Percentiles rank a stretch among this genome's conserved stretches.
phyloP scores from a whole-genome alignment of 2,797 vertebrate species.

The Phrynocephalus vlangalii region DNA sequence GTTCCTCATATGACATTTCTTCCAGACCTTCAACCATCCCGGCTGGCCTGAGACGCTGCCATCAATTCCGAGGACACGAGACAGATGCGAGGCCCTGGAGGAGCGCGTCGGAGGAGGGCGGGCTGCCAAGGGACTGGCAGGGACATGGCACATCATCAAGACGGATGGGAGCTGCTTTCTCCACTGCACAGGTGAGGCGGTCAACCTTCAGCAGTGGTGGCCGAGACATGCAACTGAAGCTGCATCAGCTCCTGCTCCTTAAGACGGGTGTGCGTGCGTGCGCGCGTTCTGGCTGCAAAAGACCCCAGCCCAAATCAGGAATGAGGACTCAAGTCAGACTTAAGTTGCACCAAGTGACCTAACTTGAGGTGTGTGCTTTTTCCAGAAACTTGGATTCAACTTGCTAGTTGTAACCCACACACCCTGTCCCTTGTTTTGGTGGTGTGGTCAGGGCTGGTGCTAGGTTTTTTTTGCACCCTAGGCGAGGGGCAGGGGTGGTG shows the following conservation, averaged over 20 bases:
- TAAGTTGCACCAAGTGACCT: too few species aligned
- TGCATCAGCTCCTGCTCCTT: not conserved
- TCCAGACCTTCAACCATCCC: not conserved
- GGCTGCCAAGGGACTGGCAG: slow-evolving; percentile 63
- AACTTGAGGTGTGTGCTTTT: too few species aligned
- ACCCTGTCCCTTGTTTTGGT: too few species aligned
- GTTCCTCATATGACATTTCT: too few species aligned
- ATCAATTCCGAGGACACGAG: slow-evolving; percentile 45
- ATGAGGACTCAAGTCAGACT: too few species aligned
- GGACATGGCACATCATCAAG: slow-evolving; percentile 51
- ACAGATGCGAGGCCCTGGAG: slow-evolving; percentile 32
- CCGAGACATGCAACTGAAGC: fast-evolving
- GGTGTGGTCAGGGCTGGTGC: too few species aligned
- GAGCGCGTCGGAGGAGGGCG: slow-evolving; percentile 30
- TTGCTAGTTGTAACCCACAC: too few species aligned
- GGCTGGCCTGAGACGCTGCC: not conserved
- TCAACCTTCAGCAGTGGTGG: slow-evolving; percentile 3
- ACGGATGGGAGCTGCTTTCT: slow-evolving; percentile 31
- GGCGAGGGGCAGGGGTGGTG: too few species aligned
- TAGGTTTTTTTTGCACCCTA: too few species aligned
- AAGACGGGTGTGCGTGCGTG: not conserved
- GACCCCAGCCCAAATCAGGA: too few species aligned
- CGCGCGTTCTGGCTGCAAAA: not conserved
- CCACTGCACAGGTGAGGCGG: slow-evolving; percentile 32
- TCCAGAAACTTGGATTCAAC: too few species aligned